Base-by-base conservation (phyloP, 1,140 invertebrate species). In the Apolygus lucorum region DNA sequence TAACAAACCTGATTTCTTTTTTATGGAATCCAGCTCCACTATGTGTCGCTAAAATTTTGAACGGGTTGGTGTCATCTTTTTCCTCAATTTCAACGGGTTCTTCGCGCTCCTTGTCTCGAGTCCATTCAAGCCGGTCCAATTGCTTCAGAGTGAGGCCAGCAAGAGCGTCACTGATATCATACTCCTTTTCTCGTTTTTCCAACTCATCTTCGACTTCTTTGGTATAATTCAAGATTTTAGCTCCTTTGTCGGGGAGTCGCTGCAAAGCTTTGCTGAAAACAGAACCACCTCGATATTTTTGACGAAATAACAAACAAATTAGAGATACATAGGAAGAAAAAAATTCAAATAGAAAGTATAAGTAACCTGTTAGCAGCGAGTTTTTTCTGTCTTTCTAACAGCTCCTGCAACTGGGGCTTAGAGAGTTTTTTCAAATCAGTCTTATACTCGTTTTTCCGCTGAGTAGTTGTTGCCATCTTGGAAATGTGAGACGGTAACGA, bases 161-260 rank as follows among this genome's bases (percentile, higher is more conserved):
- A 0, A 90, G 75, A 28, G 88, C 76, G 63, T 78, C 75, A 62
- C 84, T 83, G 26, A 86, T 79, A 71, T 83, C 75, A 21, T 88
- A 83, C 26, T 87, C 76, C 73, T 87, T 80, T 74, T 85, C 76
- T 54, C 82, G 83, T 27, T 77, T 74, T 49, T 82, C 74, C 21
- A 90, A 75, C 78, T 87, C 85, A 22, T 76, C 75, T 2, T 81
- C 63, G 69, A 90, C 75, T 73, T 83, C 84, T 2, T 84, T 78
- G 62, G 82, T 78, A 26, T 86, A 83, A 22, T 77, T 75, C 71
- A 79, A 78, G 42, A 90, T 84, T 76, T 84, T 88, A 63, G 82
- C 80, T 8, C 88, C 88, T 77, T 87, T 88, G 72, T 90, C 88
- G 0, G 85, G 81, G 69, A 90, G 76, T 2, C 75, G 74, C 21